phyloP scores from a whole-genome alignment of 2,113 vertebrate species.

The Pachyramphus minor region DNA sequence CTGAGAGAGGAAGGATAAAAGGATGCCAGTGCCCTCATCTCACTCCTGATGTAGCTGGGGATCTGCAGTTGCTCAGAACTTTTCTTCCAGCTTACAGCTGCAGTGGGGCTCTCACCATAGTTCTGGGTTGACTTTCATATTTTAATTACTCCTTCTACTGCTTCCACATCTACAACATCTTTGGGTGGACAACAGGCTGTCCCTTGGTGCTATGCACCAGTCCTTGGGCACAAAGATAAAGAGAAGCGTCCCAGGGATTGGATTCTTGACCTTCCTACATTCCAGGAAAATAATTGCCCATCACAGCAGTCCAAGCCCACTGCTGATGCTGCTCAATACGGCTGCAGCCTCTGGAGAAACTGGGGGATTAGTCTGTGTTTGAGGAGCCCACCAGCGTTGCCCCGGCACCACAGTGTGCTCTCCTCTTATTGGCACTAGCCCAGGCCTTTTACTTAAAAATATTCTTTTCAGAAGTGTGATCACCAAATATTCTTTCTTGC shows the following conservation, averaged over 20 bases:
- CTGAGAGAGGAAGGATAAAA: background rate
- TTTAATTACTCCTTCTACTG: background rate
- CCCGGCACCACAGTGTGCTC: rapidly evolving
- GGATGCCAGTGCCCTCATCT: background rate
- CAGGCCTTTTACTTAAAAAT: background rate
- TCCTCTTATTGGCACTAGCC: too few relatives aligned
- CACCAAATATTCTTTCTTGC: background rate
- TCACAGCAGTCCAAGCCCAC: background rate
- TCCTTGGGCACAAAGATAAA: background rate
- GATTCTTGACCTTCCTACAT: rapidly evolving
- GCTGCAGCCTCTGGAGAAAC: background rate
- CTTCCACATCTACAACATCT: background rate
- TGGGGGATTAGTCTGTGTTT: too few relatives aligned
- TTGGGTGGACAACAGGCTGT: background rate
- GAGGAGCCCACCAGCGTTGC: rapidly evolving
- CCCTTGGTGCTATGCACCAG: background rate
- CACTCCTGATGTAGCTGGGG: background rate
- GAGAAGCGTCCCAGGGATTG: background rate
- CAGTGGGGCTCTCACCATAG: background rate
- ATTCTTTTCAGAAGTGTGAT: background rate
- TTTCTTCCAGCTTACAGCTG: background rate
- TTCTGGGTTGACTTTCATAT: background rate
- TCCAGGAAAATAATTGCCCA: background rate
- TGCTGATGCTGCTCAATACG: background rate
- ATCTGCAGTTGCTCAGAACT: background rate